phyloP scores from a whole-genome alignment of 1,140 invertebrate species.

The Aphaenogaster floridana region DNA sequence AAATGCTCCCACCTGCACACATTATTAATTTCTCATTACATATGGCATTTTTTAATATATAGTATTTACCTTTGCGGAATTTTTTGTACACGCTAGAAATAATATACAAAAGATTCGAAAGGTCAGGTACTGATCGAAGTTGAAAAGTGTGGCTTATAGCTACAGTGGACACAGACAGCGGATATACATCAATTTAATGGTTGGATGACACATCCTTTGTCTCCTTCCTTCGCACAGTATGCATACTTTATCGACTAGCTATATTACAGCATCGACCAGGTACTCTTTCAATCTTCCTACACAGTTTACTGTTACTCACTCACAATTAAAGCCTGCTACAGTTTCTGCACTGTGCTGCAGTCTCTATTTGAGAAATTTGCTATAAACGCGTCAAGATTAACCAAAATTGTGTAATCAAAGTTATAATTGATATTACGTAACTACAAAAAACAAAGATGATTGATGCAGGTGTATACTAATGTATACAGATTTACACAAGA shows the following conservation, averaged over 20 bases:
- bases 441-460: constrained; percentile 6
- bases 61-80: constrained; percentile 7
- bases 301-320: background rate
- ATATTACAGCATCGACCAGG: constrained; percentile 21
- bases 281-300: constrained; percentile 24
- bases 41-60: background rate
- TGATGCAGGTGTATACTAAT: background rate
- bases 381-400: background rate
- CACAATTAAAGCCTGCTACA: constrained; percentile 32
- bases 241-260: constrained; percentile 28
- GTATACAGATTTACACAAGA: background rate
- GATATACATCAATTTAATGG: constrained; percentile 37
- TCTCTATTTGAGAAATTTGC: background rate
- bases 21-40: constrained; percentile 7
- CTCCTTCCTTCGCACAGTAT: constrained; percentile 19
- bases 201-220: constrained; percentile 48
- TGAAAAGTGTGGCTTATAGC: background rate
- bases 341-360: constrained; percentile 12
- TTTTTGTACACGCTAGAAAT: constrained; percentile 31
- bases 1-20: background rate
- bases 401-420: background rate
- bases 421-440: background rate
- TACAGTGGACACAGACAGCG: constrained; percentile 5
- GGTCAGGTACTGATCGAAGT: background rate
- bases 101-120: constrained; percentile 38